phyloP scores from a whole-genome alignment of 1,140 invertebrate species.

The Trichoplusia ni region DNA sequence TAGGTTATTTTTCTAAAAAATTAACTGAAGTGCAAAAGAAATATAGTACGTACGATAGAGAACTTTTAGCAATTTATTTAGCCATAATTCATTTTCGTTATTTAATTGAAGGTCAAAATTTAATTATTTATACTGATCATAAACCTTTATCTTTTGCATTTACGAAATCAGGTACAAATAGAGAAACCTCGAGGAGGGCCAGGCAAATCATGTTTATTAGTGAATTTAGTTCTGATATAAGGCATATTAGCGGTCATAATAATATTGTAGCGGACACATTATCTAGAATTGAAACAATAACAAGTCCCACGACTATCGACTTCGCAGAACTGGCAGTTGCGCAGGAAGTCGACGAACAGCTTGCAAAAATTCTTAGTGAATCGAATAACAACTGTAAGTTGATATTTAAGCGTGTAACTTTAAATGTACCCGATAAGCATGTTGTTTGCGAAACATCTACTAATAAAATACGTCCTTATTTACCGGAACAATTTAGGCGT shows the following conservation, averaged over 20 bases:
- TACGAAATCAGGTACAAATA: constrained; percentile 17
- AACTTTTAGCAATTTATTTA: constrained; percentile 30
- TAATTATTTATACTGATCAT: constrained; percentile 33
- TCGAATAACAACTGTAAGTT: not conserved
- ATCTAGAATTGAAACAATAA: constrained; percentile 16
- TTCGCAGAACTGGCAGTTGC: constrained; percentile 18
- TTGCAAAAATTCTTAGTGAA: not conserved
- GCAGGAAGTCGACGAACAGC: constrained; percentile 9
- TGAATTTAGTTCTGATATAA: constrained; percentile 33
- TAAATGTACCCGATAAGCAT: not conserved
- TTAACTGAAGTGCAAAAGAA: constrained; percentile 3
- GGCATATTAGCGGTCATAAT: constrained; percentile 15
- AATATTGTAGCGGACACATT: constrained; percentile 23
- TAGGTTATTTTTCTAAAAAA: constrained; percentile 32
- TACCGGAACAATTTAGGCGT: constrained; percentile 18
- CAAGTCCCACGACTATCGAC: constrained; percentile 6
- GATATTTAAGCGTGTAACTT: constrained; percentile 11
- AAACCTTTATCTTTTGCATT: constrained; percentile 33
- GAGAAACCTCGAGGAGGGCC: constrained; percentile 19
- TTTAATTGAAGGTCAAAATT: constrained; percentile 30
- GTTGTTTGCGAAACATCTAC: constrained; percentile 24
- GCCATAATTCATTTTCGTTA: constrained; percentile 25
- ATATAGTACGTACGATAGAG: constrained; percentile 30
- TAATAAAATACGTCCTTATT: constrained; percentile 26
- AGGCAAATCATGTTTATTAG: constrained; percentile 35